These are phyloP conservation scores for Paracyprichromis sp. DNA, from an alignment of 2,113 vertebrate genomes.

Conservation along the genomic window DNA sequence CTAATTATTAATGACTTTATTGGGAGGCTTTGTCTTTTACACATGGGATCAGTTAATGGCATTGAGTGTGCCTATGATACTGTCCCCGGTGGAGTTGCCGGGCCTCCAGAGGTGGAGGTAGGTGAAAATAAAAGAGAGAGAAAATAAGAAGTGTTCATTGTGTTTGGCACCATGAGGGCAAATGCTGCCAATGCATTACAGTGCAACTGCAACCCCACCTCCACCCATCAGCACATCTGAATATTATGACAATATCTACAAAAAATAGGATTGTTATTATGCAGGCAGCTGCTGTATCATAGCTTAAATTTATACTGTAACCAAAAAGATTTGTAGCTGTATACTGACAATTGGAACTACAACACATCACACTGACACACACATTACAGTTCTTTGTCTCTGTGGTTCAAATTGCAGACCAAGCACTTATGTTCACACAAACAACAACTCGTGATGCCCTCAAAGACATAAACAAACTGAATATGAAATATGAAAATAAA, in stretches of 20 bases:
- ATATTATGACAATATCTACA: neutral
- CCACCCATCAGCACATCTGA: neutral
- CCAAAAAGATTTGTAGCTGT: fast-evolving
- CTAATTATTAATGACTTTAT: neutral
- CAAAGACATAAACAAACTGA: neutral
- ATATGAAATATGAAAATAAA: neutral
- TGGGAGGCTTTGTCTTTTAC: fast-evolving
- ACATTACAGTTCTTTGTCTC: neutral
- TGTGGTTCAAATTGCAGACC: neutral
- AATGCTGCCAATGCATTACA: neutral
- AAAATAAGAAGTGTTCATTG: neutral
- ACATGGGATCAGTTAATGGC: neutral
- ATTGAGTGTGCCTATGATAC: neutral
- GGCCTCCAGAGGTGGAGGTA: neutral
- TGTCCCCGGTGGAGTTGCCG: neutral
- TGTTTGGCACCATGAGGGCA: neutral
- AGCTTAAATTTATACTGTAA: neutral
- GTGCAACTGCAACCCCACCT: neutral
- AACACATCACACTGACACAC: neutral
- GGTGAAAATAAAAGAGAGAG: fast-evolving
- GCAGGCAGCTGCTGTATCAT: neutral
- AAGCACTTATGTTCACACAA: neutral
- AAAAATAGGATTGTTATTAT: fast-evolving
- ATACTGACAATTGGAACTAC: fast-evolving
- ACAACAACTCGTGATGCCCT: neutral